Percentiles rank a stretch among this genome's conserved stretches.
These are phyloP conservation scores for Plagiodera versicolora DNA, from an alignment of 2,888 invertebrate genomes.

Conservation along the genomic window DNA sequence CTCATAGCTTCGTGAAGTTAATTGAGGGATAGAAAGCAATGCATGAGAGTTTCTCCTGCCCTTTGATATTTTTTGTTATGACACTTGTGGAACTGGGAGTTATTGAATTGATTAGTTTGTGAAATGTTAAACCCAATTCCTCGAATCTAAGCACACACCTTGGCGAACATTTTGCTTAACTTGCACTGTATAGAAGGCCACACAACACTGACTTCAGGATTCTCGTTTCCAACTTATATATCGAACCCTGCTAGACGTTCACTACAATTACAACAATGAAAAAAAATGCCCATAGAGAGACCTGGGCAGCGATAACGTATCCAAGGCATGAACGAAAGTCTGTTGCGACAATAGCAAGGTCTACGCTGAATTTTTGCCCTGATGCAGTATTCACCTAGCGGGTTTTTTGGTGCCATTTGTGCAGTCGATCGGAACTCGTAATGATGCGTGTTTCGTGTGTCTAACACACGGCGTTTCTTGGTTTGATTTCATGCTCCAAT, in stretches of 20 bases:
- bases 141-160: conserved; percentile 38
- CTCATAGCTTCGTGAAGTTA: too few species aligned
- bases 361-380: conserved; percentile 35
- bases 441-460: conserved; percentile 11
- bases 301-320: conserved; percentile 42
- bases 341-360: conserved; percentile 44
- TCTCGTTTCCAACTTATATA: conserved; percentile 41
- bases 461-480: too few species aligned
- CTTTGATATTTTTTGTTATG: too few species aligned
- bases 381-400: conserved; percentile 29
- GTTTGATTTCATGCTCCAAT: too few species aligned
- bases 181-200: conserved; percentile 30
- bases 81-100: too few species aligned
- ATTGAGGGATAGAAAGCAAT: too few species aligned
- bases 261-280: conserved; percentile 41
- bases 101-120: too few species aligned
- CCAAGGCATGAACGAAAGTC: conserved; percentile 45
- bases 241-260: conserved; percentile 42
- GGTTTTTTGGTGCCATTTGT: conserved; percentile 39
- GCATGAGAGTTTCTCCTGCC: too few species aligned
- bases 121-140: background rate
- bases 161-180: conserved; percentile 39
- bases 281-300: conserved; percentile 34
- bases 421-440: conserved; percentile 34
- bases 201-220: conserved; percentile 39